phyloP scores from a whole-genome alignment of 1,140 invertebrate genomes.

The Pseudomyrmex gracilis region DNA sequence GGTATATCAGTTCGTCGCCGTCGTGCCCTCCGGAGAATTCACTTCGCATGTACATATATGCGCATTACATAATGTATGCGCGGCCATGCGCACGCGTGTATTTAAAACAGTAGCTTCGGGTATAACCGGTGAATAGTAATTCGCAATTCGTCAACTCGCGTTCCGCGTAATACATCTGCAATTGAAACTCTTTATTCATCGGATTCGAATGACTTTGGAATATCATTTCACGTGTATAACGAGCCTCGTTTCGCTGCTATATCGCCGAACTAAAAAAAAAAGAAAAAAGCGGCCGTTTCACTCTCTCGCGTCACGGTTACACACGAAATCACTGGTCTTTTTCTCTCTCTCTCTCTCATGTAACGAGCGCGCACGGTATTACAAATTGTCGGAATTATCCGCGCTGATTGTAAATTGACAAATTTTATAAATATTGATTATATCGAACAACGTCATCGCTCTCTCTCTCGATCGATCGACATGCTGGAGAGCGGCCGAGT shows the following conservation, averaged over 20 bases:
- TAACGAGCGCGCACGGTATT: conserved; percentile 34
- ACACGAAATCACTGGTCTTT: background rate
- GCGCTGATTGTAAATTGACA: conserved; percentile 59
- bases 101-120: background rate
- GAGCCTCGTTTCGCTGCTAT: conserved; percentile 46
- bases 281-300: conserved; percentile 11
- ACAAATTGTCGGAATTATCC: conserved; percentile 41
- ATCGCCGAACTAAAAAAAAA: conserved; percentile 26
- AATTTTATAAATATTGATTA: conserved; percentile 59
- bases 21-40: background rate
- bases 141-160: conserved; percentile 49
- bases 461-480: conserved; percentile 21
- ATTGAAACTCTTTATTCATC: conserved; percentile 56
- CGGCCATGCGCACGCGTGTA: too few relatives aligned
- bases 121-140: conserved; percentile 11
- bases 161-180: conserved; percentile 52
- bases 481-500: background rate
- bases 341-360: background rate
- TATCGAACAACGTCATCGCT: background rate
- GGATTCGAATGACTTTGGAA: conserved; percentile 51
- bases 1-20: background rate
- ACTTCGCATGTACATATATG: conserved; percentile 2
- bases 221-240: conserved; percentile 57
- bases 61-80: background rate
- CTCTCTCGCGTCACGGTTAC: conserved; percentile 13